Percentiles rank a stretch among this genome's conserved stretches.
These are phyloP conservation scores for Lasioglossum leucozonium DNA, from an alignment of 2,888 invertebrate genomes.

Conservation along the genomic window DNA sequence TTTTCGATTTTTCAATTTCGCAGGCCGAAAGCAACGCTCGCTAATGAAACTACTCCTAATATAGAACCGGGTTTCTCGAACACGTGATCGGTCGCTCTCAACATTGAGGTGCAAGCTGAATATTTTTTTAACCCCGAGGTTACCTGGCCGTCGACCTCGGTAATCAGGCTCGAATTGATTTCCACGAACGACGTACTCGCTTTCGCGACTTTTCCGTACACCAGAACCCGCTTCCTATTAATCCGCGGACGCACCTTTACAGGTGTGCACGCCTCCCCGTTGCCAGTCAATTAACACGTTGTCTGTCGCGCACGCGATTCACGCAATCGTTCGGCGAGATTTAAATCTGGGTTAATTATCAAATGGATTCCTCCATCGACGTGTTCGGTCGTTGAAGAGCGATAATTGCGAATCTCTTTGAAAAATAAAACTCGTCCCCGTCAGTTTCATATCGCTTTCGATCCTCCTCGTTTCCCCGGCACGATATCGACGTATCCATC, in stretches of 20 bases:
- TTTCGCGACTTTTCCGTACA: neutral
- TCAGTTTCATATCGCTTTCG: neutral
- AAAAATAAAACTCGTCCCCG: neutral
- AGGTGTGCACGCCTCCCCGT: neutral
- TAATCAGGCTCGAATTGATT: neutral
- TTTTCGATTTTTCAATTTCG: neutral
- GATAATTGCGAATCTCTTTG: neutral
- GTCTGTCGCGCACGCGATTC: neutral
- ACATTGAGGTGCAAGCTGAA: slow-evolving; percentile 1
- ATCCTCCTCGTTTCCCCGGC: neutral
- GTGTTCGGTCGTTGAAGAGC: neutral
- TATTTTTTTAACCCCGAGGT: slow-evolving; percentile 5
- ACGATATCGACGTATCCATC: neutral
- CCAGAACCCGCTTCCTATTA: neutral
- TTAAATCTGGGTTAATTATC: slow-evolving; percentile 6
- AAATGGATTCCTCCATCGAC: neutral
- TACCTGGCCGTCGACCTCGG: neutral
- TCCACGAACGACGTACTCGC: neutral
- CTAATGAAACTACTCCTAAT: neutral
- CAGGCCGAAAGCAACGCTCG: neutral
- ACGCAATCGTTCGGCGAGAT: neutral
- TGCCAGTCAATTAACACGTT: slow-evolving; percentile 6
- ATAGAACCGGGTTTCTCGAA: neutral
- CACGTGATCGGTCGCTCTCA: neutral
- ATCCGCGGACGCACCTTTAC: neutral